phyloP scores from a whole-genome alignment of 2,113 vertebrate species.

The Daubentonia madagascariensis region DNA sequence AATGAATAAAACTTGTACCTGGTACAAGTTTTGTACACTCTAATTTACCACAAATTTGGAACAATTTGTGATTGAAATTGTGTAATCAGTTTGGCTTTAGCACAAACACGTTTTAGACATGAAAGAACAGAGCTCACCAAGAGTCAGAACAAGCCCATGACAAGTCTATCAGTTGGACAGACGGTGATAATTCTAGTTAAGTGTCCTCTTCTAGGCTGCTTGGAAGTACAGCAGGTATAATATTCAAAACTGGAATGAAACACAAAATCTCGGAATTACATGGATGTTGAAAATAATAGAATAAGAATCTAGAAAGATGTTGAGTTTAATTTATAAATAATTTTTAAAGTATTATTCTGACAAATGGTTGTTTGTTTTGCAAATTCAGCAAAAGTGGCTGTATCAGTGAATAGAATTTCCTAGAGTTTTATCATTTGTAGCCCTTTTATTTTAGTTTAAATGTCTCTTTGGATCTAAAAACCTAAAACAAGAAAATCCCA shows the following conservation, averaged over 20 bases:
- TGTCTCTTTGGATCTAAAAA: neutral
- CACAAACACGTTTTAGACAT: constrained; percentile 50
- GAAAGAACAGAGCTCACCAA: constrained; percentile 61
- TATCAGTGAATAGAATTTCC: neutral
- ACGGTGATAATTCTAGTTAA: constrained; percentile 21
- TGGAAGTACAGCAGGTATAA: neutral
- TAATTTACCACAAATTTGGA: constrained; percentile 60
- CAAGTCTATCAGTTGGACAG: neutral
- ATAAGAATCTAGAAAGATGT: neutral
- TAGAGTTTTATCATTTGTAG: neutral
- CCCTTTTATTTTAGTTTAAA: neutral
- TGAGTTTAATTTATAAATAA: neutral
- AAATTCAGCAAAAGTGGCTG: neutral
- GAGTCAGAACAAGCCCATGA: constrained; percentile 1
- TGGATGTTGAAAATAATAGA: neutral
- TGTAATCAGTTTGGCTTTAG: constrained; percentile 65
- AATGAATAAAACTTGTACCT: constrained; percentile 45
- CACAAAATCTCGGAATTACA: neutral
- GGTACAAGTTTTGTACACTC: neutral
- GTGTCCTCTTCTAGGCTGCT: neutral
- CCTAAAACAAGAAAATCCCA: neutral
- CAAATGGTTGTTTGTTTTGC: neutral
- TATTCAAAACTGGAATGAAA: neutral
- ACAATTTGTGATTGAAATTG: constrained; percentile 54
- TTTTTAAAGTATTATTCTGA: neutral